phyloP scores from a whole-genome alignment of 2,797 vertebrate species.

The Nyctibius grandis region DNA sequence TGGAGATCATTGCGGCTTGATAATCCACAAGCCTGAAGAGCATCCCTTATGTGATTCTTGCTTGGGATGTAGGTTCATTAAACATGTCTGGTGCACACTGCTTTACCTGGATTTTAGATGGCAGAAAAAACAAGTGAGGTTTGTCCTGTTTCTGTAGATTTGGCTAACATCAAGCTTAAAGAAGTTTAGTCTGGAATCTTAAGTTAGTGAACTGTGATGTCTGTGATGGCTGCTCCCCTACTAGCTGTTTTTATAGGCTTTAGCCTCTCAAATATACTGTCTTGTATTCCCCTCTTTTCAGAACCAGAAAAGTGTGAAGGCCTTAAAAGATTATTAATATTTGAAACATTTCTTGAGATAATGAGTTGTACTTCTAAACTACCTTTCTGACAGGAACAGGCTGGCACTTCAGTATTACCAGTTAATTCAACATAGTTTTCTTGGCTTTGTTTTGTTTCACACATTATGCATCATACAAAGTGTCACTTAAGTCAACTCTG shows the following conservation, averaged over 20 bases:
- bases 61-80: neutral
- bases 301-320: neutral
- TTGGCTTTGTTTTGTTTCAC: neutral
- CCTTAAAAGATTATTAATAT: neutral
- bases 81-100: neutral
- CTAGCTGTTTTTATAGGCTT: neutral
- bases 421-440: neutral
- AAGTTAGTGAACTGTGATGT: neutral
- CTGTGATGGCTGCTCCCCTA: neutral
- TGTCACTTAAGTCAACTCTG: neutral
- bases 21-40: neutral
- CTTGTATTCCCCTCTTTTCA: neutral
- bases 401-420: neutral
- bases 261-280: neutral
- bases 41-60: neutral
- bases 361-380: neutral
- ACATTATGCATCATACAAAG: neutral
- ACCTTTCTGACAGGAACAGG: neutral
- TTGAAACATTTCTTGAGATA: neutral
- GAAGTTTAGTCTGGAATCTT: neutral
- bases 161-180: neutral
- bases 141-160: neutral
- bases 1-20: neutral
- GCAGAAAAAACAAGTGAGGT: neutral
- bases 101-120: neutral